Percentiles rank a stretch among this genome's conserved stretches.
phyloP scores from a whole-genome alignment of 1,140 invertebrate species.

The Drosophila nikananu region DNA sequence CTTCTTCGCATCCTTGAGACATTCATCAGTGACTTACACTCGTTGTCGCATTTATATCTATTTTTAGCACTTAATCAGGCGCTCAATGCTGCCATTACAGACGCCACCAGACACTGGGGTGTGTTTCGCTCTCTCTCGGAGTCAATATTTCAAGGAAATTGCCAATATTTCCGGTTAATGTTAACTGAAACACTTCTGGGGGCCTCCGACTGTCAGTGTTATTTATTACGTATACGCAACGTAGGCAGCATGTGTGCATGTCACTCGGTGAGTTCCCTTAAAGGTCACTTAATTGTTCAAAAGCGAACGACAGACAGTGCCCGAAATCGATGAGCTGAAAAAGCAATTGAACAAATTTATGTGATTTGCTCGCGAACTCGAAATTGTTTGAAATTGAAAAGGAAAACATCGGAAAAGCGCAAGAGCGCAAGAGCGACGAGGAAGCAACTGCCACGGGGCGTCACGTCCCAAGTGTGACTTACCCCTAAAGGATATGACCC shows the following conservation, averaged over 20 bases:
- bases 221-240: slow-evolving; percentile 56
- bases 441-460: slow-evolving; percentile 1
- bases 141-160: slow-evolving; percentile 78
- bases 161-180: slow-evolving; percentile 82
- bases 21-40: slow-evolving; percentile 45
- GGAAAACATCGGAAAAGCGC: slow-evolving; percentile 22
- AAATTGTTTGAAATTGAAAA: slow-evolving; percentile 48
- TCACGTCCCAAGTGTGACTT: slow-evolving; percentile 69
- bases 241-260: slow-evolving; percentile 11
- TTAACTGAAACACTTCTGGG: slow-evolving; percentile 50
- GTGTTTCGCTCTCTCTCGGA: slow-evolving; percentile 10
- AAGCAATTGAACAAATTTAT: slow-evolving; percentile 74
- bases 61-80: slow-evolving; percentile 82
- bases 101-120: slow-evolving; percentile 5
- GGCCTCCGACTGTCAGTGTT: slow-evolving; percentile 47
- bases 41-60: slow-evolving; percentile 64
- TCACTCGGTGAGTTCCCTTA: slow-evolving; percentile 16
- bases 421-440: not conserved
- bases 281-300: slow-evolving; percentile 62
- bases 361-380: slow-evolving; percentile 25
- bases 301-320: slow-evolving; percentile 11
- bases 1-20: slow-evolving; percentile 40
- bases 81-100: slow-evolving; percentile 64
- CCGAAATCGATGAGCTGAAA: slow-evolving; percentile 71
- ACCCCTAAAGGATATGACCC: slow-evolving; percentile 64